phyloP scores from a whole-genome alignment of 2,797 vertebrate species.

The Sebastes iracundus region DNA sequence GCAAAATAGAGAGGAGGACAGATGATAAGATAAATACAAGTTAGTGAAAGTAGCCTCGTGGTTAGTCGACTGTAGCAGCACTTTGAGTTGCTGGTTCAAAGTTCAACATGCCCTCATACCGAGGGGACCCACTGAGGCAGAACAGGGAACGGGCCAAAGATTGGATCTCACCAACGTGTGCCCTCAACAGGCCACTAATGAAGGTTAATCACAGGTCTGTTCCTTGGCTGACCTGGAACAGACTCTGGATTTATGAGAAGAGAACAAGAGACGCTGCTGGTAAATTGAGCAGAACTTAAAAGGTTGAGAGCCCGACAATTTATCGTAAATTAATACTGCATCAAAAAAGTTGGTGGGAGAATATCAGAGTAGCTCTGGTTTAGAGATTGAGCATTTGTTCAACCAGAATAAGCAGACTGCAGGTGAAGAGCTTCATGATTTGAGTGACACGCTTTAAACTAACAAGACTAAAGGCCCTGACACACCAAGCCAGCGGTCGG shows the following conservation, averaged over 20 bases:
- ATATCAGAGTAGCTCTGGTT: constrained; percentile 18
- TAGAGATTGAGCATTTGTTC: constrained; percentile 4
- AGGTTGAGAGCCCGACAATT: constrained; percentile 45
- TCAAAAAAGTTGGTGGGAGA: constrained; percentile 28
- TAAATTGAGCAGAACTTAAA: constrained; percentile 66
- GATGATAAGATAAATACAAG: background rate
- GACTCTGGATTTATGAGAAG: constrained; percentile 69
- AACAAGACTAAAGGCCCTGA: background rate
- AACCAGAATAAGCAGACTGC: background rate
- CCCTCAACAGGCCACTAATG: constrained; percentile 80
- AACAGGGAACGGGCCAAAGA: constrained; percentile 57
- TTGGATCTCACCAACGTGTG: constrained; percentile 76
- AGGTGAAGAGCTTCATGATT: background rate
- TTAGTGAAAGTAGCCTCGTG: background rate
- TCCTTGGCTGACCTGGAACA: constrained; percentile 78
- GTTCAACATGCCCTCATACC: constrained; percentile 52
- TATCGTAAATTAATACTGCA: constrained; percentile 50
- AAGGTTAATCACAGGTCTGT: constrained; percentile 70
- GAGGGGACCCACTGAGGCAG: constrained; percentile 54
- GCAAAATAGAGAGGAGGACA: constrained; percentile 1
- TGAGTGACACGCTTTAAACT: background rate
- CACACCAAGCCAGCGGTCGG: too few species aligned
- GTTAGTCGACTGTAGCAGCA: background rate
- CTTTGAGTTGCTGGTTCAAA: constrained; percentile 15
- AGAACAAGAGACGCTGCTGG: constrained; percentile 37